These are phyloP conservation scores for Xiphophorus couchianus DNA, from an alignment of 2,113 vertebrate genomes.

Conservation along the genomic window DNA sequence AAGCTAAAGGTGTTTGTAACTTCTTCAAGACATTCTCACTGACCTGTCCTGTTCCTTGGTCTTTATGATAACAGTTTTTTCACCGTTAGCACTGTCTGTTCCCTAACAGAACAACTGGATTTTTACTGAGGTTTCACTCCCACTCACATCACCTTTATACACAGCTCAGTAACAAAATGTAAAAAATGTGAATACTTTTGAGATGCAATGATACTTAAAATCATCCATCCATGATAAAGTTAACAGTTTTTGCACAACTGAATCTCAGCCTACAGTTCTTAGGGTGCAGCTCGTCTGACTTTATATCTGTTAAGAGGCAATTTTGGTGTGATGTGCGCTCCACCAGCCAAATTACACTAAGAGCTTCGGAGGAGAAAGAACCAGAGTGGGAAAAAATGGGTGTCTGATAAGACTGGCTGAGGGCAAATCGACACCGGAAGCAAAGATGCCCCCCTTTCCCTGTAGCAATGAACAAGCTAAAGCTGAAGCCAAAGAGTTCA, in stretches of 20 bases:
- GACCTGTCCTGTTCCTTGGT: no score
- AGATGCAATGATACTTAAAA: no score
- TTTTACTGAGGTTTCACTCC: no score
- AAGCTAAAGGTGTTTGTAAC: no score
- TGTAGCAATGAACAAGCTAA: not conserved
- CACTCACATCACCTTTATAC: no score
- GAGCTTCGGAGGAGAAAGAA: constrained; percentile 28
- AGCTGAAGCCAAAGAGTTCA: not conserved
- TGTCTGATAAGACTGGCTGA: constrained; percentile 43
- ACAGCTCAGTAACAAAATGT: no score
- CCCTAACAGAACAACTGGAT: no score
- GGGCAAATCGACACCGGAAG: constrained; percentile 42
- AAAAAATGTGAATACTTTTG: no score
- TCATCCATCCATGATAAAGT: not conserved
- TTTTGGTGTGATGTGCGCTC: constrained; percentile 35
- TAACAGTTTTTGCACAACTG: not conserved
- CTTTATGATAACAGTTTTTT: no score
- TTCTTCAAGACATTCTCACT: no score
- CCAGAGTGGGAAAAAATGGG: not conserved
- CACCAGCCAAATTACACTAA: constrained; percentile 39
- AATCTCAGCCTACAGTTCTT: constrained; percentile 7
- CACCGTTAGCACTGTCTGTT: no score
- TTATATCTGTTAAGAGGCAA: constrained; percentile 28
- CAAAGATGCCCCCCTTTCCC: constrained; percentile 34
- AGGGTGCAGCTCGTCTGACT: constrained; percentile 18